Percentiles rank a stretch among this genome's conserved stretches.
Conservation (phyloP, 1,140 invertebrate genomes). For the Drosophila insularis region DNA sequence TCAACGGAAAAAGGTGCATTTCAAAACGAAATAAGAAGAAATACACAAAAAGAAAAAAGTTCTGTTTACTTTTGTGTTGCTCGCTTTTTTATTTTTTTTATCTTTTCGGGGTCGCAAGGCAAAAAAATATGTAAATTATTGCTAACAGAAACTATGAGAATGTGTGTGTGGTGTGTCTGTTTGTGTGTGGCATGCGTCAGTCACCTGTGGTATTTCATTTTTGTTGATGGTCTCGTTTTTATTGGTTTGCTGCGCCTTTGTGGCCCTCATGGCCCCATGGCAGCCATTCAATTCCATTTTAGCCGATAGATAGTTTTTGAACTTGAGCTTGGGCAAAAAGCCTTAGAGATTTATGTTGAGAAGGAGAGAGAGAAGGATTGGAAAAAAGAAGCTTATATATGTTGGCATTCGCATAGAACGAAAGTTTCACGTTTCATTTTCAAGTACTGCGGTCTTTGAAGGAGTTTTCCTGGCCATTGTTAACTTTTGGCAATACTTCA, state of each 20-base stretch:
- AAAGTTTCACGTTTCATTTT: constrained; percentile 8
- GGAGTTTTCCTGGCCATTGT: constrained; percentile 1
- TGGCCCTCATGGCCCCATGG: constrained; percentile 10
- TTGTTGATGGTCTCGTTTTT: constrained; percentile 63
- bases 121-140: constrained; percentile 73
- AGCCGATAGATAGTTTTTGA: constrained; percentile 48
- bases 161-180: constrained; percentile 18
- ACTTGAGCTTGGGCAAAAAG: constrained; percentile 35
- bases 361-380: neutral
- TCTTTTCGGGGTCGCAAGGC: constrained; percentile 13
- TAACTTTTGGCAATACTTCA: constrained; percentile 7
- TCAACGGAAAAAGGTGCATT: constrained; percentile 53
- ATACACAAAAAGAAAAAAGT: constrained; percentile 48
- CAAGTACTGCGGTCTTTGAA: constrained; percentile 14
- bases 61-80: constrained; percentile 65
- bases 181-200: constrained; percentile 67
- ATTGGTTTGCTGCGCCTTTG: constrained; percentile 47
- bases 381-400: neutral
- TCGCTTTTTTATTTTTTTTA: constrained; percentile 57
- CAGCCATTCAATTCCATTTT: constrained; percentile 17
- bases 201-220: constrained; percentile 72
- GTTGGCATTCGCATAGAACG: neutral
- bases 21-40: constrained; percentile 22
- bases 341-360: constrained; percentile 43
- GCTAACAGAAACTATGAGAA: constrained; percentile 29